These are phyloP conservation scores for Sphaeramia orbicularis DNA, from an alignment of 2,797 vertebrate species.

Conservation along the genomic window DNA sequence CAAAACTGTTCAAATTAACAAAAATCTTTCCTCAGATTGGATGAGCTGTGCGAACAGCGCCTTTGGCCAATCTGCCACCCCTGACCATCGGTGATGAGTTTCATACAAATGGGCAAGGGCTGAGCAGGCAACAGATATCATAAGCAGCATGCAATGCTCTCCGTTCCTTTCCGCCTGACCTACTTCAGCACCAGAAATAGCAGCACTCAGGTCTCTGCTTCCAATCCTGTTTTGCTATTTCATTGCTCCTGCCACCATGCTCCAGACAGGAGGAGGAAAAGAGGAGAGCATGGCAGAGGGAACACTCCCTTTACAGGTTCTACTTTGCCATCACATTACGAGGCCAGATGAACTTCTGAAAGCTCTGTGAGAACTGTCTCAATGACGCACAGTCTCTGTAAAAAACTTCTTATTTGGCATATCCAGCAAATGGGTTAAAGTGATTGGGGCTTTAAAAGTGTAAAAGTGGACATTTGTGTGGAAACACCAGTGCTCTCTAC, in stretches of 20 bases:
- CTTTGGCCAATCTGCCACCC: conserved; percentile 54
- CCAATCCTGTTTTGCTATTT: conserved; percentile 91
- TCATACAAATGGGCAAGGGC: conserved; percentile 58
- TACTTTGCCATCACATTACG: conserved; percentile 46
- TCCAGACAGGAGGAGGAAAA: conserved; percentile 57
- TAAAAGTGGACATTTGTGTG: conserved; percentile 31
- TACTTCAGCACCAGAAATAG: conserved; percentile 96
- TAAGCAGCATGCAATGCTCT: conserved; percentile 77
- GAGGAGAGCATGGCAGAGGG: conserved; percentile 45
- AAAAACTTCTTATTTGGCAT: conserved; percentile 18
- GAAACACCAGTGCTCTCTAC: conserved; percentile 34
- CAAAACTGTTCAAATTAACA: conserved; percentile 56
- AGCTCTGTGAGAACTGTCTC: conserved; percentile 29
- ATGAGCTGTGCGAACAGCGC: conserved; percentile 65
- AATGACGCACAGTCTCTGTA: conserved; percentile 6
- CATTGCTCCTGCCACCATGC: conserved; percentile 84
- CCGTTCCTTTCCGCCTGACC: conserved; percentile 87
- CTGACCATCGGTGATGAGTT: conserved; percentile 57
- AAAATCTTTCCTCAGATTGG: conserved; percentile 70
- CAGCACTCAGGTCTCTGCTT: conserved; percentile 90
- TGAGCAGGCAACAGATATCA: conserved; percentile 74
- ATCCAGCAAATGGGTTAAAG: conserved; percentile 19
- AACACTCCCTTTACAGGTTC: conserved; percentile 46
- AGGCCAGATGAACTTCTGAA: conserved; percentile 30
- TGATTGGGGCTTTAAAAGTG: conserved; percentile 32